Conservation (phyloP, 1,140 invertebrate species). For the Venturia canescens region DNA sequence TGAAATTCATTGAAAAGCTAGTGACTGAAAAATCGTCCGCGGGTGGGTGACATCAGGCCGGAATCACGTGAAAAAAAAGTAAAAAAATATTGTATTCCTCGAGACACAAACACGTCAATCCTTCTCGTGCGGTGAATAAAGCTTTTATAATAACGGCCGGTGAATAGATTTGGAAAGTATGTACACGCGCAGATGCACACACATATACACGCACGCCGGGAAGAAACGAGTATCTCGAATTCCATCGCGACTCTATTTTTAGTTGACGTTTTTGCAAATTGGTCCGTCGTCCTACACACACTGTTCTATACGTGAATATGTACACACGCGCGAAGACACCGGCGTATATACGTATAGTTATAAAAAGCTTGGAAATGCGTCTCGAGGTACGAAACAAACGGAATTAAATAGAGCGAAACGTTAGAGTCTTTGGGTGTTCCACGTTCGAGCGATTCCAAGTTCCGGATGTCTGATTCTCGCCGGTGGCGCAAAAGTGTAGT, state of each 20-base stretch:
- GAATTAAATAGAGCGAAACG: conserved; percentile 46
- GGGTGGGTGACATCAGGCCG: too few relatives aligned
- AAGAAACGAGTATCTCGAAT: background rate
- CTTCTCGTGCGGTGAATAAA: background rate
- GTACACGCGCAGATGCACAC: background rate
- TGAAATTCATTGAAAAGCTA: too few relatives aligned
- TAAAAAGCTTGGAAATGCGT: background rate
- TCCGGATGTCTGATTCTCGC: conserved; percentile 46
- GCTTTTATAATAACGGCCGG: background rate
- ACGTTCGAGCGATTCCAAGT: conserved; percentile 46
- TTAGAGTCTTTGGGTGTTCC: conserved; percentile 34
- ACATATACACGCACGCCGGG: background rate
- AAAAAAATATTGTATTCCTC: too few relatives aligned
- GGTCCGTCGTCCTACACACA: background rate
- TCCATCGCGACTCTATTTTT: conserved; percentile 19
- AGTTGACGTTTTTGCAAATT: conserved; percentile 43
- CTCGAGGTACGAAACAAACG: conserved; percentile 36
- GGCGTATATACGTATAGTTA: background rate
- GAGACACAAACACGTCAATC: conserved; percentile 30
- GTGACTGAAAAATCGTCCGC: too few relatives aligned
- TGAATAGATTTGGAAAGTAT: background rate
- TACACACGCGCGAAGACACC: background rate
- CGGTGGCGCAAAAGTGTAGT: background rate
- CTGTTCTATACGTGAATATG: background rate
- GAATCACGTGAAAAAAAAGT: too few relatives aligned